These are phyloP conservation scores for Oostethus manadensis DNA, from an alignment of 2,113 vertebrate genomes.

Conservation along the genomic window DNA sequence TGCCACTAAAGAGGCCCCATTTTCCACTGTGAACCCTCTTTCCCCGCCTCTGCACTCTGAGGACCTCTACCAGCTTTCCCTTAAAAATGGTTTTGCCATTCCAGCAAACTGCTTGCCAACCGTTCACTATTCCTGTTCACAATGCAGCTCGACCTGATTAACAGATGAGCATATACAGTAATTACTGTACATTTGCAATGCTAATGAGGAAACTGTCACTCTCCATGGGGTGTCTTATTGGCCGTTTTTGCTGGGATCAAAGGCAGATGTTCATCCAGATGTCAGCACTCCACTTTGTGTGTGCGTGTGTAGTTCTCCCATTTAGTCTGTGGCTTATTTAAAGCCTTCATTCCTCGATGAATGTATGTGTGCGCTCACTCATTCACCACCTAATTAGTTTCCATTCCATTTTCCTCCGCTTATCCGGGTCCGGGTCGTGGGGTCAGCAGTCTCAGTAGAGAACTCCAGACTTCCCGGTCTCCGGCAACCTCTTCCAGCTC, in stretches of 20 bases:
- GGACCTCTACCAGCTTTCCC: no score
- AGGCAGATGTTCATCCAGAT: conserved; percentile 33
- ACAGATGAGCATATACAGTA: neutral
- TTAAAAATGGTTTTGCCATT: no score
- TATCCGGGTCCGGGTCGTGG: no score
- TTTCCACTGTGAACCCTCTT: conserved; percentile 25
- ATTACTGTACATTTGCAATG: neutral
- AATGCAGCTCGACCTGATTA: no score
- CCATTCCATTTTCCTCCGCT: no score
- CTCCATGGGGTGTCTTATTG: conserved; percentile 6
- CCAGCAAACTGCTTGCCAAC: no score
- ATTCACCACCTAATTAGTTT: neutral
- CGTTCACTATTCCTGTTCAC: no score
- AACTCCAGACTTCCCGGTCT: no score
- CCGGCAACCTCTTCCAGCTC: no score
- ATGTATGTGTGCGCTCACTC: neutral
- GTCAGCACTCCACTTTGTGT: conserved; percentile 2
- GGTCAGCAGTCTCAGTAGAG: no score
- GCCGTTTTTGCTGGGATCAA: conserved; percentile 7
- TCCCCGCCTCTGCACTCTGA: no score
- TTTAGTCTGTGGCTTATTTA: neutral
- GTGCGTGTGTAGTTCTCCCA: conserved; percentile 8
- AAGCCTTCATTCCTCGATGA: neutral
- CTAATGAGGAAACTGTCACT: neutral
- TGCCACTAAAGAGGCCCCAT: conserved; percentile 18